These are phyloP conservation scores for Lasius platythorax DNA, from an alignment of 2,888 invertebrate genomes.

Conservation along the genomic window DNA sequence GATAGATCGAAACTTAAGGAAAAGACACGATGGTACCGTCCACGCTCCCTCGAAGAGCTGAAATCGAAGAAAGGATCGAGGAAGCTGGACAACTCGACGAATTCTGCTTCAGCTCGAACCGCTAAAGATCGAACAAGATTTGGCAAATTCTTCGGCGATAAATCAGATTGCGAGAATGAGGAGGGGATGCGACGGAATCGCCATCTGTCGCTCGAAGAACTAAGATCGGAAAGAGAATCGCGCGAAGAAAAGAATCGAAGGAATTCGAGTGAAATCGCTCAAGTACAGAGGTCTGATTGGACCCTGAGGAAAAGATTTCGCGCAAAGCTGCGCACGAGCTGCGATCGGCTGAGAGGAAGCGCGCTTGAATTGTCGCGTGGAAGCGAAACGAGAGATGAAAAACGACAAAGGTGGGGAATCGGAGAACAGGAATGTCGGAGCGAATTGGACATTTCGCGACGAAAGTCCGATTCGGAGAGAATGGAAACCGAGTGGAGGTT, in stretches of 20 bases:
- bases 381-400: background rate
- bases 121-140: background rate
- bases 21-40: slow-evolving; percentile 4
- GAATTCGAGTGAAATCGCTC: background rate
- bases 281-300: background rate
- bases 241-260: background rate
- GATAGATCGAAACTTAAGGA: background rate
- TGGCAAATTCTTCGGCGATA: background rate
- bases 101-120: background rate
- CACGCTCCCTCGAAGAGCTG: slow-evolving; percentile 33
- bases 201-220: slow-evolving; percentile 27
- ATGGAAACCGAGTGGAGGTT: slow-evolving; percentile 75
- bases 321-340: background rate
- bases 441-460: slow-evolving; percentile 79
- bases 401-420: background rate
- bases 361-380: background rate
- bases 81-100: background rate
- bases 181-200: background rate
- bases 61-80: background rate
- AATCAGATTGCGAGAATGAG: background rate
- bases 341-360: background rate
- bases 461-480: slow-evolving; percentile 73
- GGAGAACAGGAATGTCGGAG: slow-evolving; percentile 72
- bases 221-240: slow-evolving; percentile 9
- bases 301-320: slow-evolving; percentile 15